phyloP scores from a whole-genome alignment of 1,140 invertebrate species.

The Scaptodrosophila lebanonensis region DNA sequence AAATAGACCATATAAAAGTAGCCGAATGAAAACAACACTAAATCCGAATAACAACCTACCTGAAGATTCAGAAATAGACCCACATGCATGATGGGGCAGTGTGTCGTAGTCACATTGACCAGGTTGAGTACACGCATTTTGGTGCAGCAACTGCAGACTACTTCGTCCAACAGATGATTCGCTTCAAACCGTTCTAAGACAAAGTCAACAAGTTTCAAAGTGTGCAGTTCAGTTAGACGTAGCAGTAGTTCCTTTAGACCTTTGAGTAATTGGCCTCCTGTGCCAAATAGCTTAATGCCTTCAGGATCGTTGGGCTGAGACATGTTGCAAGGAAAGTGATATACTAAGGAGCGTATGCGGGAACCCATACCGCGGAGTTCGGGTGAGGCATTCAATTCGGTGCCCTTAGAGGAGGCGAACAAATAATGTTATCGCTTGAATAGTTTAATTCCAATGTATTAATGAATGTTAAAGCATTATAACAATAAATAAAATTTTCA shows the following conservation, averaged over 20 bases:
- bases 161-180: constrained; percentile 85
- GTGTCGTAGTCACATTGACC: constrained; percentile 86
- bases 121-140: constrained; percentile 83
- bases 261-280: constrained; percentile 84
- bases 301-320: constrained; percentile 81
- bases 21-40: not conserved
- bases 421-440: not conserved
- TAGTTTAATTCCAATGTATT: not conserved
- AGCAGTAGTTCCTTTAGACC: constrained; percentile 84
- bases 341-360: constrained; percentile 82
- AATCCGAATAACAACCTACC: constrained; percentile 73
- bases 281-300: constrained; percentile 84
- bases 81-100: constrained; percentile 86
- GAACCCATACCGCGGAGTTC: constrained; percentile 78
- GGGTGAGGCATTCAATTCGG: constrained; percentile 43
- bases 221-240: constrained; percentile 82
- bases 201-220: constrained; percentile 86
- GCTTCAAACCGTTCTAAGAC: constrained; percentile 86
- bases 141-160: constrained; percentile 82
- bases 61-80: constrained; percentile 87
- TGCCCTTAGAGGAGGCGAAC: constrained; percentile 18
- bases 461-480: not conserved
- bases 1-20: not conserved
- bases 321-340: constrained; percentile 90
- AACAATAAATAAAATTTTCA: too few species aligned